A percentile compares a stretch with the other conserved stretches of the same genome.
These are phyloP conservation scores for Thinocorus orbignyianus DNA, from an alignment of 2,113 vertebrate genomes.

Conservation along the genomic window DNA sequence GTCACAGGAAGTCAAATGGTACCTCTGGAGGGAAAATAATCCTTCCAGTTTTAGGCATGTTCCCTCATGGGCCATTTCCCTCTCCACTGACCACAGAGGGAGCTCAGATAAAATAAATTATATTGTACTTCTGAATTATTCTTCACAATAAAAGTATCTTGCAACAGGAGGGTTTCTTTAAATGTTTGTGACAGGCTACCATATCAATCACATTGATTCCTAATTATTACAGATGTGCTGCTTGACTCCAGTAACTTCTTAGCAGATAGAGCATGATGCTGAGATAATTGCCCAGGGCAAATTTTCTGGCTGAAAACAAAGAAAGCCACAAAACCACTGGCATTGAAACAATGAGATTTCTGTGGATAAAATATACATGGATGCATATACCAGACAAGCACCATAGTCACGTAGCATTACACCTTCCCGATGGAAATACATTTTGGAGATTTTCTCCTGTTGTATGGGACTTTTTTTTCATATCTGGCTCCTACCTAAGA, in stretches of 20 bases:
- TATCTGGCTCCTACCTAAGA: not conserved
- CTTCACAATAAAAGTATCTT: not conserved
- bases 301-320: not conserved
- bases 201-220: not conserved
- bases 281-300: not conserved
- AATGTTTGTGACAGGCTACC: not conserved
- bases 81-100: not conserved
- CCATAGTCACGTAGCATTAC: no score
- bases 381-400: not conserved
- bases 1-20: not conserved
- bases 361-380: not conserved
- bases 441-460: not conserved
- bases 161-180: not conserved
- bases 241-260: not conserved
- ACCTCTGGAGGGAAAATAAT: not conserved
- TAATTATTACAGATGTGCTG: not conserved
- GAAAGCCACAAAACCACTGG: not conserved
- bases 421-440: not conserved
- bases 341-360: not conserved
- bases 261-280: not conserved
- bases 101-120: not conserved
- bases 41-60: not conserved
- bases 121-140: not conserved
- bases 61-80: not conserved
- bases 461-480: not conserved